phyloP scores from a whole-genome alignment of 1,140 invertebrate genomes.

The Oryctes rhinoceros region DNA sequence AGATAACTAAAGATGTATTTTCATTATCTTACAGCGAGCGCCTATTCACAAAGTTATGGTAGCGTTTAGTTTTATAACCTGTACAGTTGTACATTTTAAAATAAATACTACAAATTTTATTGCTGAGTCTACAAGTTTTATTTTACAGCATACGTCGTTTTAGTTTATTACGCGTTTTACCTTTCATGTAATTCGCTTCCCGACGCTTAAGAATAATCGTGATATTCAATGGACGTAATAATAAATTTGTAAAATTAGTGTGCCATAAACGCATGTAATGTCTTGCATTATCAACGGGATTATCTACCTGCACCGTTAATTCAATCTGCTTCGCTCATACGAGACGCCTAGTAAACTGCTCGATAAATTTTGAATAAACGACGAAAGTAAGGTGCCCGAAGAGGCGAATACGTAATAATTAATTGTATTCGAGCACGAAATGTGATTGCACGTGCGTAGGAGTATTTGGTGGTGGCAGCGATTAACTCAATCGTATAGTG shows the following conservation, averaged over 20 bases:
- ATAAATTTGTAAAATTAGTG: constrained; percentile 26
- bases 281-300: neutral
- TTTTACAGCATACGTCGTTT: constrained; percentile 6
- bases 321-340: neutral
- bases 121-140: neutral
- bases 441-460: too few species aligned
- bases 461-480: too few species aligned
- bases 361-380: constrained; percentile 21
- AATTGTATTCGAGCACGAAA: neutral
- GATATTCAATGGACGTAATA: constrained; percentile 16
- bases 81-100: neutral
- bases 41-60: neutral
- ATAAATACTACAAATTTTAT: neutral
- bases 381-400: neutral
- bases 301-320: constrained; percentile 30
- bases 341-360: neutral
- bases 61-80: neutral
- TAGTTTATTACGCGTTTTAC: constrained; percentile 9
- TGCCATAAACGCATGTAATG: constrained; percentile 13
- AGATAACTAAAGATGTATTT: too few species aligned
- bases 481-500: too few species aligned
- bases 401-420: neutral
- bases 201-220: constrained; percentile 7
- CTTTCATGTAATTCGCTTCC: constrained; percentile 9
- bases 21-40: neutral